Base-by-base conservation (phyloP, 2,113 vertebrate genomes). In the Mastomys coucha region DNA sequence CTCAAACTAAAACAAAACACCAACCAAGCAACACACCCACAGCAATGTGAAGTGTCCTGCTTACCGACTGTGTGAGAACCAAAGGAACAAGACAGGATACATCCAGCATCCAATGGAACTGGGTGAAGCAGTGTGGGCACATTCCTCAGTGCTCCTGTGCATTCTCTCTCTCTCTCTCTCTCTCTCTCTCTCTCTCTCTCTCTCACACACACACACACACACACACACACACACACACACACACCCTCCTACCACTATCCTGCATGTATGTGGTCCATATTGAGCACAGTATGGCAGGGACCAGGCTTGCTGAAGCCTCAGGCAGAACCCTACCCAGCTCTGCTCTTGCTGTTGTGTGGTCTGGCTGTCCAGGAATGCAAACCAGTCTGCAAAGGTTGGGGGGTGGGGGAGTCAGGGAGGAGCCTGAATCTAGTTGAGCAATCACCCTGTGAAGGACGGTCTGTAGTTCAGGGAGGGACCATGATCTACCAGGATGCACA, bases 71-170 rank as follows among this genome's bases (percentile, higher is more conserved):
- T 42, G 28, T 22, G 63, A 63, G 80, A 65, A 8, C 53, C 16
- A 2, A 49, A 24, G 31, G 65, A 28, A 24, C 1, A 3, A 76
- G 0, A 2, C 7, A 2, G 91, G 33, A 26, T n/a, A 16, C 22
- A 82, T 8, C 36, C 36, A 31, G 51, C 24, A 31, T 36, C 51
- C 26, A 20, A 16, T n/a, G 45, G 19, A n/a, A 36, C 26, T 36
- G 17, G 63, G 11, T 65, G 5, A 13, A 4, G 20, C 2, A 1
- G 7, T 31, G n/a, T 42, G 4, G 2, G 3, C 36, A 2, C 1
- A 2, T 17, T 14, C 49, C 53, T 84, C 4, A 16, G 73, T 1
- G 9, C 19, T 77, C 24, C 17, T 31, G 22, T 14, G 1, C 60
- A 58, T 26, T 22, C 11, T 31, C 5, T 49, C 24, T 76, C 28